phyloP scores from a whole-genome alignment of 1,140 invertebrate species.

The Drosophila bifasciata region DNA sequence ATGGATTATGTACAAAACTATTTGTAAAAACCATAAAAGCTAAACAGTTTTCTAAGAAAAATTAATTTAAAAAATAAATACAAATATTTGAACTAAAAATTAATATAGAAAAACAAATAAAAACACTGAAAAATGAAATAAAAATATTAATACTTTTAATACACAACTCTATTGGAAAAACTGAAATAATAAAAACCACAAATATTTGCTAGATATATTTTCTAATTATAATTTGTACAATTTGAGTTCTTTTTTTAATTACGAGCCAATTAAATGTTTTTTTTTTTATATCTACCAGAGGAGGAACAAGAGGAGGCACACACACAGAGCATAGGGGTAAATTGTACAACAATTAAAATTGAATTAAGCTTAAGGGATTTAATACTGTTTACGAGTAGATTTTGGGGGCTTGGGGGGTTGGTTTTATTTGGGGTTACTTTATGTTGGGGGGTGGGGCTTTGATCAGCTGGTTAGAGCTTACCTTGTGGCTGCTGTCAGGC shows the following conservation, averaged over 20 bases:
- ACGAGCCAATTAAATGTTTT: conserved; percentile 29
- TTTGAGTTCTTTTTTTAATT: not conserved
- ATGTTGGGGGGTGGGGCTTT: conserved; percentile 9
- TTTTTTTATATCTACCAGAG: not conserved
- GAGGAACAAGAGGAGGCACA: conserved; percentile 9
- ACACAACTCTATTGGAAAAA: not conserved
- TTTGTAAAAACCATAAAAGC: too few species aligned
- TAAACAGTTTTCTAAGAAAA: too few species aligned
- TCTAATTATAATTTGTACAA: conserved; percentile 18
- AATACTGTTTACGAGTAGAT: not conserved
- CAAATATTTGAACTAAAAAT: too few species aligned
- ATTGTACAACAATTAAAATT: conserved; percentile 39
- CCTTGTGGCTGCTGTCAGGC: conserved; percentile 84
- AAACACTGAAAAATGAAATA: too few species aligned
- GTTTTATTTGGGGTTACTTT: conserved; percentile 31
- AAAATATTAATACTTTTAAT: too few species aligned
- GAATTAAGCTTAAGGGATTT: conserved; percentile 16
- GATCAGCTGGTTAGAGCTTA: conserved; percentile 75
- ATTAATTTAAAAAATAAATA: too few species aligned
- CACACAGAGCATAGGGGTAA: not conserved
- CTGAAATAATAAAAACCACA: conserved; percentile 6
- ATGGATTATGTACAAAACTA: not conserved
- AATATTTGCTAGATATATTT: conserved; percentile 28
- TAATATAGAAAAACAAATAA: too few species aligned
- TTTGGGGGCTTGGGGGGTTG: not conserved